These are phyloP conservation scores for Apodemus agrarius DNA, from an alignment of 2,797 vertebrate species.

Conservation along the genomic window DNA sequence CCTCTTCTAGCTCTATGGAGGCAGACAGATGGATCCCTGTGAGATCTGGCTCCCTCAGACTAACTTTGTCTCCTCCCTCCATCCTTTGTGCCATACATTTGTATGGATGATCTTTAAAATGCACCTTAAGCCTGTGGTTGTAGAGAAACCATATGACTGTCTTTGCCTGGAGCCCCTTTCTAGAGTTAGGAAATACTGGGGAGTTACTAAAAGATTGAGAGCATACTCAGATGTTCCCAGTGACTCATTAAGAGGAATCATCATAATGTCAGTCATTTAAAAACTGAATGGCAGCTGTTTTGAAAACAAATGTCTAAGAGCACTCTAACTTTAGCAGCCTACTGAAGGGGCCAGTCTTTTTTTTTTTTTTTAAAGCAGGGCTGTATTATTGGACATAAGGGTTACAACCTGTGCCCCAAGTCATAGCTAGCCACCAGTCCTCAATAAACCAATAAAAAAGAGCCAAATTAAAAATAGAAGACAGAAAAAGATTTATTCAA, in stretches of 20 bases:
- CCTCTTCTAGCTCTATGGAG: not conserved
- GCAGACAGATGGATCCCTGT: not conserved
- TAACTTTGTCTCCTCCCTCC: too few relatives aligned
- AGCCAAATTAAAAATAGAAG: not conserved
- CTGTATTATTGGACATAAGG: not conserved
- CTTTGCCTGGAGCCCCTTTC: not conserved
- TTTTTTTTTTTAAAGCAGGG: not conserved
- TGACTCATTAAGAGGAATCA: not conserved
- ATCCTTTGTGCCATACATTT: not conserved
- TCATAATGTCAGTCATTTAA: not conserved
- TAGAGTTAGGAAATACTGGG: not conserved
- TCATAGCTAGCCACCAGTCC: not conserved
- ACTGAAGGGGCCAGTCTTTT: not conserved
- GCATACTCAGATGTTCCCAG: not conserved
- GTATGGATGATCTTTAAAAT: not conserved
- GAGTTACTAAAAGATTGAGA: not conserved
- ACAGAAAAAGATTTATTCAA: not conserved
- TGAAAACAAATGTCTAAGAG: not conserved
- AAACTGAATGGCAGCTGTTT: not conserved
- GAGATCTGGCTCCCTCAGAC: not conserved
- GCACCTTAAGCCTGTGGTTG: not conserved
- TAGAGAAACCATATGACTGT: not conserved
- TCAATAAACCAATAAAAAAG: not conserved
- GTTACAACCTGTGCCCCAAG: not conserved
- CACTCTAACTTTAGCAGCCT: not conserved